Evolutionary conservation across 2,113 vertebrate species (phyloP).

Genomic region (Sclerurus mexicanus): DNA sequence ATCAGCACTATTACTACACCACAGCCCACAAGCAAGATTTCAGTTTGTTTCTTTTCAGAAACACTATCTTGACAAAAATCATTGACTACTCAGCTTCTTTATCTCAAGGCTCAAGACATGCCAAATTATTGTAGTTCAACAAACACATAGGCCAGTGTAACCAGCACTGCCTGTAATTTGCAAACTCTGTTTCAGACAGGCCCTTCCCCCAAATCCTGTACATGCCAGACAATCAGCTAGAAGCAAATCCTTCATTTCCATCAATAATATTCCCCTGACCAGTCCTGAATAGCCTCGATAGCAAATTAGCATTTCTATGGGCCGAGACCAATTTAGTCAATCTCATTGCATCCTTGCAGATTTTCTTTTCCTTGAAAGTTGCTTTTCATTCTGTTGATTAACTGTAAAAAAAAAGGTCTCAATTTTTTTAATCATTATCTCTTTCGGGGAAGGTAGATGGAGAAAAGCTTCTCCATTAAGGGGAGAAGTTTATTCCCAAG

Average conservation of each 20-base stretch:
- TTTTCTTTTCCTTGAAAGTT: neutral
- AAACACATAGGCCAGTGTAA: neutral
- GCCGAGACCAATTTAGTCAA: neutral
- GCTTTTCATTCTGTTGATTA: neutral
- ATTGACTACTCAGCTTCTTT: neutral
- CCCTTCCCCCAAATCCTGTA: constrained; percentile 54
- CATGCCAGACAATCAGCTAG: neutral
- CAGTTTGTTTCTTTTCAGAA: neutral
- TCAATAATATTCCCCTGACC: constrained; percentile 60
- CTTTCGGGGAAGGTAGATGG: neutral
- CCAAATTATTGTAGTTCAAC: neutral
- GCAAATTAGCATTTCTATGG: constrained; percentile 44
- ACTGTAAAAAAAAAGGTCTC: neutral
- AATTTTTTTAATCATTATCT: neutral
- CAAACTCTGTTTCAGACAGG: constrained; percentile 5
- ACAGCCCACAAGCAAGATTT: neutral
- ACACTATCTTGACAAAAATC: neutral
- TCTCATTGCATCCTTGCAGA: neutral
- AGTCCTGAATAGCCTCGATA: constrained; percentile 48
- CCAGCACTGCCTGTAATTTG: neutral
- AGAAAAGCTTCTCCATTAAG: neutral
- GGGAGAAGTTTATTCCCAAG: neutral
- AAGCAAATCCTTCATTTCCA: constrained; percentile 55
- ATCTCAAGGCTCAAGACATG: neutral
- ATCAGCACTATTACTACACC: neutral